Base-by-base conservation (phyloP, 2,888 invertebrate species). In the Ommatoiulus sabulosus region DNA sequence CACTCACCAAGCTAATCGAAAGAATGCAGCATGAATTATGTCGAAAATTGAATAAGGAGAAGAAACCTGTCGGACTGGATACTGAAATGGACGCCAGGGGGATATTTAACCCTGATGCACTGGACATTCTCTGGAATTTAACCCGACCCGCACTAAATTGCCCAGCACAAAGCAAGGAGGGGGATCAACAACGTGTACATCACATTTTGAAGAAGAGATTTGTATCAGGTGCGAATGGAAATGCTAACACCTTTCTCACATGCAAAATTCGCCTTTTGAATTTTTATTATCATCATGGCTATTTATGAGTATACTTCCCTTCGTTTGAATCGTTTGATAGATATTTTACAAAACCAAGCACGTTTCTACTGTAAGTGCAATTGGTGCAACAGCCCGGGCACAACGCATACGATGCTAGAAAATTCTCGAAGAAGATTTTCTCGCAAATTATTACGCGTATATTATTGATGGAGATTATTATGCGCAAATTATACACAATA, bases 101-200 rank as follows among this genome's bases (percentile, higher is more conserved):
- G 72, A 72, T 72, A 20, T 63, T 72, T 24, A 72, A 72, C 72
- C 72, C 72, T 72, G 72, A 72, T 72, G 72, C 72, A 72, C 24
- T 24, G 72, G 6, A 24, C 24, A 8, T 24, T 10, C 3, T 1
- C 8, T 24, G 72, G 72, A 72, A 72, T 72, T 72, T 72, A 72
- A 72, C 72, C 72, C 72, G 72, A 72, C 72, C 72, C 24, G 72
- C 72, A 72, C 72, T 72, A 72, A 72, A 72, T 72, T 72, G 35
- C 72, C 10, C 24, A 24, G 10, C 24, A 24, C 24, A 24, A 24
- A 72, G 72, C 24, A 24, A 24, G 7, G 72, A n/a, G 72, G n/a
- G 24, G 24, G 12, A 72, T 72, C 24, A 72, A 72, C 24, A 24
- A 24, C 24, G n/a, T n/a, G 20, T 63, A 63, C 7, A 63, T 20